Conservation (phyloP, 2,797 vertebrate genomes). For the Bradypus variegatus region DNA sequence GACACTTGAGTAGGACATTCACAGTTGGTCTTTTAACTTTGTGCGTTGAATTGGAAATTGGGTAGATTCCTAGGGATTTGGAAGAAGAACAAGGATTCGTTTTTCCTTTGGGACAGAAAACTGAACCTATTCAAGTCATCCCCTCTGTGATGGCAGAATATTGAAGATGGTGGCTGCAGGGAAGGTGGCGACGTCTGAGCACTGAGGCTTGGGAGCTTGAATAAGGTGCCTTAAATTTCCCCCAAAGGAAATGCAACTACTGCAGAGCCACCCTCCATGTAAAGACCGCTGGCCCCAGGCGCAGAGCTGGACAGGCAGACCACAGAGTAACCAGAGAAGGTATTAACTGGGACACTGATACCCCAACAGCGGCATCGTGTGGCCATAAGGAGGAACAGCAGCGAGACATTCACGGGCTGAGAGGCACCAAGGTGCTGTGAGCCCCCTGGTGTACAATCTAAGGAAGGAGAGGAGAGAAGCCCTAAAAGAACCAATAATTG, state of each 20-base stretch:
- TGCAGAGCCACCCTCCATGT: background rate
- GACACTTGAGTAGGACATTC: background rate
- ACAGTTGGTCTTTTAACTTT: background rate
- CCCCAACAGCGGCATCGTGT: conserved; percentile 41
- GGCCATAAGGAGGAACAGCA: conserved; percentile 35
- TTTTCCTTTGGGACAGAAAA: conserved; percentile 10
- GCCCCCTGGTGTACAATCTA: too few relatives aligned
- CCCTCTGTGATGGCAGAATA: background rate
- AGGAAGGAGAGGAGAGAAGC: background rate
- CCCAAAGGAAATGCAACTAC: background rate
- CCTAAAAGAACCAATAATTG: background rate
- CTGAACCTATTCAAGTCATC: background rate
- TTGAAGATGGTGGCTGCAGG: background rate
- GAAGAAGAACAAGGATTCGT: background rate
- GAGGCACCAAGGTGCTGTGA: background rate
- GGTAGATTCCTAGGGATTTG: background rate
- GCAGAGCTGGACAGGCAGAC: background rate
- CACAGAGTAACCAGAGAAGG: background rate
- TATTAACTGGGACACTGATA: background rate
- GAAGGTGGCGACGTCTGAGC: background rate
- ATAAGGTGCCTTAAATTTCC: background rate
- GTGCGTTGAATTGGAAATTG: background rate
- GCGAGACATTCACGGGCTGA: background rate
- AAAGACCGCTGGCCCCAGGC: background rate
- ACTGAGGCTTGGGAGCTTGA: background rate